phyloP scores from a whole-genome alignment of 2,113 vertebrate species.

The Poeciliopsis occidentalis region DNA sequence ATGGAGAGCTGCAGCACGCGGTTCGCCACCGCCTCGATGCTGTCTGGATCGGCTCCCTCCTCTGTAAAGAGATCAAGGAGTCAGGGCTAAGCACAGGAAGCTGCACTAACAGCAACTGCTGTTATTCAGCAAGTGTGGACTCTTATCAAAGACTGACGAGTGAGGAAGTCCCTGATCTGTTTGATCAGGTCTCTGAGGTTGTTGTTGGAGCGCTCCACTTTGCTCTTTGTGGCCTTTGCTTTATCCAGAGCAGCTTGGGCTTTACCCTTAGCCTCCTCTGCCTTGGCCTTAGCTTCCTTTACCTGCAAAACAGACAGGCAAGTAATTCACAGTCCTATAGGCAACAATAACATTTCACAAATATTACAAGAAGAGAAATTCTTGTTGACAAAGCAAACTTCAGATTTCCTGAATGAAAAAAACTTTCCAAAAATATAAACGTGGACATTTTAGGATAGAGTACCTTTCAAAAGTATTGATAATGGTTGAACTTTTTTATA shows the following conservation, averaged over 20 bases:
- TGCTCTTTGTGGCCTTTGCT: constrained; percentile 87
- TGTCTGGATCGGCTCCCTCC: constrained; percentile 95
- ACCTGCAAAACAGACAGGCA: constrained; percentile 73
- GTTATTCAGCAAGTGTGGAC: background rate
- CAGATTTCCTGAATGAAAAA: too few relatives aligned
- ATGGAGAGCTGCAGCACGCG: constrained; percentile 92
- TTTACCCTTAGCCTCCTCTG: constrained; percentile 85
- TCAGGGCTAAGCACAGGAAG: background rate
- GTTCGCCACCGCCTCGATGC: constrained; percentile 91
- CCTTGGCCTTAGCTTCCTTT: constrained; percentile 88
- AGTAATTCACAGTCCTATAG: background rate
- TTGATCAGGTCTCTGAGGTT: constrained; percentile 94
- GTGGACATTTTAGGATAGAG: too few relatives aligned
- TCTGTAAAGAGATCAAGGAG: constrained; percentile 72
- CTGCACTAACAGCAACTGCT: background rate
- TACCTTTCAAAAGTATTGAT: too few relatives aligned
- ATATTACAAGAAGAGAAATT: too few relatives aligned
- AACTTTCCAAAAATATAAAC: too few relatives aligned
- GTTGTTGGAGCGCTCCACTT: constrained; percentile 90
- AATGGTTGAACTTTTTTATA: too few relatives aligned
- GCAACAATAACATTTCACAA: background rate
- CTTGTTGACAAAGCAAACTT: too few relatives aligned
- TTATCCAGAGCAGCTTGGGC: constrained; percentile 90
- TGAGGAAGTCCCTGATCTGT: constrained; percentile 93
- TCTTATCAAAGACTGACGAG: constrained; percentile 82